Evolutionary conservation across 30 jellyfish, hydroid and myxozoan genomes (phyloP).

Genomic region (Aurelia aurita): DNA sequence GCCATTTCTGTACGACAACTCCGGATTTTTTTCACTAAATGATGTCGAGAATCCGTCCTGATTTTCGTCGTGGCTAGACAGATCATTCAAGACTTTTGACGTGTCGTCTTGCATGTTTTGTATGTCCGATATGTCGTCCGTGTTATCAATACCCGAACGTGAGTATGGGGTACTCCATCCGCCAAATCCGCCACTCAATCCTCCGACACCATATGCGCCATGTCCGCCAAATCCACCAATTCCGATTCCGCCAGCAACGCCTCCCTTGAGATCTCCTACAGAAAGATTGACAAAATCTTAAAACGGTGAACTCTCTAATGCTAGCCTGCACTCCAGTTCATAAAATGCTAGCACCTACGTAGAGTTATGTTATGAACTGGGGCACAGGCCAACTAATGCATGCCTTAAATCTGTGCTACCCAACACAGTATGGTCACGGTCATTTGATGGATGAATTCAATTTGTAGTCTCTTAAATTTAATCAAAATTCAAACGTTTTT

Average conservation of each 20-base stretch:
- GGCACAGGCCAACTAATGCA: no score
- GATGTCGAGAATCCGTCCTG: conserved; percentile 48
- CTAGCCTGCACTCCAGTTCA: no score
- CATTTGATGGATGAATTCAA: no score
- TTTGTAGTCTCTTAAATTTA: no score
- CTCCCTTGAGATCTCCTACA: conserved; percentile 48
- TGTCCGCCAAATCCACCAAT: conserved; percentile 1
- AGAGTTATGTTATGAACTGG: no score
- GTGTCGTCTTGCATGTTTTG: conserved; percentile 59
- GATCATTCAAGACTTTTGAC: conserved; percentile 33
- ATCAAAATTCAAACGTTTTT: no score
- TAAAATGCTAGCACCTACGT: no score
- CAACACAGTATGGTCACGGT: no score
- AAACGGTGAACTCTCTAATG: background rate
- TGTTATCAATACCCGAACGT: conserved; percentile 9
- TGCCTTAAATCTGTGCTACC: no score
- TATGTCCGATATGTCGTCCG: background rate
- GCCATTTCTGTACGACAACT: background rate
- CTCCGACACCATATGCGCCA: background rate
- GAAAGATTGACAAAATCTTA: background rate
- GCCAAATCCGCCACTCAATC: conserved; percentile 33
- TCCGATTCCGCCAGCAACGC: conserved; percentile 8
- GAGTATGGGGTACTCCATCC: conserved; percentile 30
- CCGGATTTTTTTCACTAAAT: conserved; percentile 28
- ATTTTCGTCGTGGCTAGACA: conserved; percentile 4